Base-by-base conservation (phyloP, 2,888 invertebrate species). In the Lasioglossum villosulum region DNA sequence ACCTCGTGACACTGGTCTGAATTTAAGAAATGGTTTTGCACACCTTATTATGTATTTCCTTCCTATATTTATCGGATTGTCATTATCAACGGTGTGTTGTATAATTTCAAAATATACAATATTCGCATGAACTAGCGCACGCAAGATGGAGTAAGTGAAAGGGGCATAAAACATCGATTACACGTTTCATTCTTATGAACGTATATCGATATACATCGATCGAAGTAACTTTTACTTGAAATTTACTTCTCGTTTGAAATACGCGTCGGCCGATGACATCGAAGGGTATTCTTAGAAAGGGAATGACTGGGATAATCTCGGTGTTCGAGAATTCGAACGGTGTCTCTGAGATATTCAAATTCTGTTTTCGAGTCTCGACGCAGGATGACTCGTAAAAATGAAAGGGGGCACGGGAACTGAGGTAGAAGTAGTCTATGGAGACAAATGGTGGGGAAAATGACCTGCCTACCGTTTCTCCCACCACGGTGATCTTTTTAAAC, bases 11-110 rank as follows among this genome's bases (percentile, higher is more conserved):
- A 70, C 68, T 39, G 48, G 59, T 59, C 74, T 71, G 84, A 78
- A 88, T 76, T 75, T 82, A 74, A 76, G 78, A 75, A 78, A 85
- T 80, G 52, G 30, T 74, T 79, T 73, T 81, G 23, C 34, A 74
- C 75, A 56, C 74, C 39, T 78, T 75, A 30, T 52, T 78, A 12
- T n/a, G n/a, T n/a, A n/a, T 81, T 74, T 70, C 56, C 27, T 72
- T 81, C 74, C 68, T 79, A 34, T 66, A 66, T 37, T 66, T 70
- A 80, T 70, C 70, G 59, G 37, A 86, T 83, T 68, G 48, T 34
- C 42, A 83, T 79, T 45, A 77, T 73, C 30, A 72, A 77, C 77
- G 37, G 75, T 75, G 12, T 37, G 10, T 10, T 14, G 1, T 39
- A n/a, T 5, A 70, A 70, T 70, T 68, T 37, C 34, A 68, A 68